These are phyloP conservation scores for Acleris cristana DNA, from an alignment of 2,888 invertebrate species.

Conservation along the genomic window DNA sequence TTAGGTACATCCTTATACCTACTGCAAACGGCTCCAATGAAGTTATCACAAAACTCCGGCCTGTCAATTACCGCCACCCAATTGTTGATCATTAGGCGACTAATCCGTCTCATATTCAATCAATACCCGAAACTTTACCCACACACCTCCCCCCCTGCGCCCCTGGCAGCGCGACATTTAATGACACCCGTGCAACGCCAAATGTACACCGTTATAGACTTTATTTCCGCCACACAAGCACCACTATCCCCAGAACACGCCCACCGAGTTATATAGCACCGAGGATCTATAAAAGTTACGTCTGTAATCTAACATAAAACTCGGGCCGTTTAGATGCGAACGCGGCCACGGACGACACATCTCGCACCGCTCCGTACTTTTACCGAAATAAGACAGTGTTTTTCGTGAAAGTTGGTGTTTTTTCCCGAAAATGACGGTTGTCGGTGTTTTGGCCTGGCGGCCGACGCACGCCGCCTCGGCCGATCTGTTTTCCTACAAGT, in stretches of 20 bases:
- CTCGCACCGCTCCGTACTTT: slow-evolving; percentile 83
- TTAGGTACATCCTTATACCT: slow-evolving; percentile 2
- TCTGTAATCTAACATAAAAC: slow-evolving; percentile 85
- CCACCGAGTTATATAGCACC: slow-evolving; percentile 84
- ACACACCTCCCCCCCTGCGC: slow-evolving; percentile 78
- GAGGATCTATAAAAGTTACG: slow-evolving; percentile 85
- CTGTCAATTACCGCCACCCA: slow-evolving; percentile 57
- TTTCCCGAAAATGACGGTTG: slow-evolving; percentile 67
- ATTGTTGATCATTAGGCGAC: slow-evolving; percentile 81
- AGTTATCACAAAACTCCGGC: slow-evolving; percentile 26
- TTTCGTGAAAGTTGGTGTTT: slow-evolving; percentile 75
- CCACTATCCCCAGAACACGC: slow-evolving; percentile 71
- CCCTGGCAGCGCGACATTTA: slow-evolving; percentile 83
- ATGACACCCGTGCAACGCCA: slow-evolving; percentile 81
- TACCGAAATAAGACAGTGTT: slow-evolving; percentile 79
- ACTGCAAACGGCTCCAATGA: not conserved
- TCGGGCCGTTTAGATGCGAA: slow-evolving; percentile 84
- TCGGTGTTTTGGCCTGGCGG: slow-evolving; percentile 63
- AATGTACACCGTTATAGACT: slow-evolving; percentile 66
- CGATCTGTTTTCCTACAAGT: slow-evolving; percentile 59
- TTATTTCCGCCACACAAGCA: slow-evolving; percentile 65
- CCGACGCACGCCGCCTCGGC: slow-evolving; percentile 64
- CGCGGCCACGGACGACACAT: slow-evolving; percentile 84
- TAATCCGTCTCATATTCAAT: slow-evolving; percentile 84
- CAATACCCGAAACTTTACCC: slow-evolving; percentile 84